Conservation (phyloP, 2,113 vertebrate genomes). For the Vanacampus margaritifer region DNA sequence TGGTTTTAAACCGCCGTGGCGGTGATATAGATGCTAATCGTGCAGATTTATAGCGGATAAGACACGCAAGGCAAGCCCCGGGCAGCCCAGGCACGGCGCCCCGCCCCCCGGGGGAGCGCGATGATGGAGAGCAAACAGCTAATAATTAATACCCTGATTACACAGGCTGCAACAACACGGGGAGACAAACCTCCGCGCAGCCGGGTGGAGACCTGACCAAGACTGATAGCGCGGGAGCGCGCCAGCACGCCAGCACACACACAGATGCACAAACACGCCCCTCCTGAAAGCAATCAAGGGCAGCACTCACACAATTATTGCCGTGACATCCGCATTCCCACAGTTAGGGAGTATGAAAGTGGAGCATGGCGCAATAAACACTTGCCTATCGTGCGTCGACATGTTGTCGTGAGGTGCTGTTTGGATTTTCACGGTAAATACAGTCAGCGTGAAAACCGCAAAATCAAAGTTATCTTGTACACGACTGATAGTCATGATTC, state of each 20-base stretch:
- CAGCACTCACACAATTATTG: constrained; percentile 5
- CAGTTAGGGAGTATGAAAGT: constrained; percentile 40
- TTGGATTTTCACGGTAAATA: constrained; percentile 19
- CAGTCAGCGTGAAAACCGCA: constrained; percentile 33
- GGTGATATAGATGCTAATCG: constrained; percentile 54
- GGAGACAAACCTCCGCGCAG: constrained; percentile 66
- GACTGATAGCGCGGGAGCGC: constrained; percentile 61
- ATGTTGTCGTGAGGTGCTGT: constrained; percentile 11
- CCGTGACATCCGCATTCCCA: constrained; percentile 26
- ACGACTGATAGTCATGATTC: constrained; percentile 45
- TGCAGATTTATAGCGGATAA: constrained; percentile 67
- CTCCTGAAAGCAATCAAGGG: constrained; percentile 5
- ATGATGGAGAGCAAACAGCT: constrained; percentile 78
- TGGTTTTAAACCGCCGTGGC: not conserved
- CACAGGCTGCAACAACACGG: constrained; percentile 71
- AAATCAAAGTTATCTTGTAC: constrained; percentile 50
- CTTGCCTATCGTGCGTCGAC: constrained; percentile 10
- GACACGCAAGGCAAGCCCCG: constrained; percentile 60
- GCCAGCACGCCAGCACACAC: constrained; percentile 38
- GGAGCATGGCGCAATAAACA: constrained; percentile 35
- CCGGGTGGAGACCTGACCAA: constrained; percentile 65
- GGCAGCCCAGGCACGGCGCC: constrained; percentile 63
- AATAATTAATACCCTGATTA: constrained; percentile 79
- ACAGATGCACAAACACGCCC: constrained; percentile 56
- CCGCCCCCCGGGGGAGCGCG: constrained; percentile 59